Evolutionary conservation across 2,797 vertebrate genomes (phyloP), one percentile per base, ranked within the genome.

Genomic region (Halcyon chelicuti): DNA sequence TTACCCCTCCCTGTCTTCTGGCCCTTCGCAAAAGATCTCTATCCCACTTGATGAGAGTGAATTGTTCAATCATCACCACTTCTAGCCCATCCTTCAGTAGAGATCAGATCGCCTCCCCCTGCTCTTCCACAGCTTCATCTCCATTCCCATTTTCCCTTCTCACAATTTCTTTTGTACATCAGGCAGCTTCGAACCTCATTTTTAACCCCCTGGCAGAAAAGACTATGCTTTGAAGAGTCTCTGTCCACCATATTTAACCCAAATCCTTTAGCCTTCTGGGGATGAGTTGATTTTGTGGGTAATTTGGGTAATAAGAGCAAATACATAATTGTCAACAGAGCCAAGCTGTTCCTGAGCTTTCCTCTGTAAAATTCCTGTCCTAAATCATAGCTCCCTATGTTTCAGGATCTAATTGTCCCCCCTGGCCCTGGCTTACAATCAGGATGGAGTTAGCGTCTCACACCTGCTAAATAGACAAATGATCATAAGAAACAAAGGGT

Each of bases 221-320:
- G 63, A 31, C 35, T n/a, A n/a, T 44, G 42, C 91, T 96, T 93
- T 94, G 85, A 96, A 95, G 72, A 85, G 60, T 22, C 84, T 39
- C 4, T 18, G 52, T 82, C 84, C 47, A n/a, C 88, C 74, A 67
- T 91, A 90, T 60, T 90, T 86, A 94, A 90, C 81, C 20, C 22
- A 87, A 92, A 82, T 62, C 55, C 55, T 92, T 84, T 60, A 88
- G 40, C 47, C 77, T 89, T 95, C 68, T 63, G 35, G 35, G 77
- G 39, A 81, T 35, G 22, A 73, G 47, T 15, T 88, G 47, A 10
- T 70, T 93, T 92, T 85, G 66, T 70, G 70, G 52, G 51, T 57
- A 94, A 92, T 76, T 79, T 37, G 39, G 84, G 42, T 70, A 95
- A 47, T 60, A 94, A 86, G 62, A 88, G 40, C 31, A 90, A 47